Percentiles rank a stretch among this genome's conserved stretches.
Conservation (phyloP, 2,113 vertebrate genomes). For the Pomatorhinus ruficollis region DNA sequence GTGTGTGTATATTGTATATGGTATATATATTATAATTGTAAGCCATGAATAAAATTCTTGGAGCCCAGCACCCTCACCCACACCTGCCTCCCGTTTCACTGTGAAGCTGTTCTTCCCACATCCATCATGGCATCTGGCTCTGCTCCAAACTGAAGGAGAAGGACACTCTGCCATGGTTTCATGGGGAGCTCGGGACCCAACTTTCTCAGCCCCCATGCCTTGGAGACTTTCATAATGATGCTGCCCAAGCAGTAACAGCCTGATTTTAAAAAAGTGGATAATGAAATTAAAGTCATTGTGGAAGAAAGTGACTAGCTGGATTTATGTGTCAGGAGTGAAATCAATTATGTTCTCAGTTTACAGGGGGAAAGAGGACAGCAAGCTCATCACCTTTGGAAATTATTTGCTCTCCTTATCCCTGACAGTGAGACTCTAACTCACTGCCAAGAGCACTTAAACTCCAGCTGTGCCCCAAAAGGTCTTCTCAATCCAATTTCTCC, state of each 20-base stretch:
- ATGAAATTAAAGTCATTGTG: background rate
- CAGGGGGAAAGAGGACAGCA: background rate
- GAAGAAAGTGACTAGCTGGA: background rate
- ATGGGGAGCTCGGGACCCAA: rapidly evolving
- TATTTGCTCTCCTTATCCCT: rapidly evolving
- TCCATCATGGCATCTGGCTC: rapidly evolving
- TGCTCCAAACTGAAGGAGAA: background rate
- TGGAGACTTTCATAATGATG: background rate
- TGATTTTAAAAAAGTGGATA: background rate
- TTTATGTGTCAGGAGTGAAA: background rate
- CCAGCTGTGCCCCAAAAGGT: background rate
- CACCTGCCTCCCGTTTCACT: rapidly evolving
- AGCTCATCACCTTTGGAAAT: background rate
- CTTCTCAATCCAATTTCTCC: background rate
- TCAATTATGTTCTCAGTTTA: background rate
- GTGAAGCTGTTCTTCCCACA: background rate
- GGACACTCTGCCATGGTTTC: background rate
- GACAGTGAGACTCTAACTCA: background rate
- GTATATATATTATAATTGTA: background rate
- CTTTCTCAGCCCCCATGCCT: background rate
- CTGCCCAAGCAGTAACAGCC: background rate
- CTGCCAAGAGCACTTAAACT: background rate
- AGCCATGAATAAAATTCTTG: background rate
- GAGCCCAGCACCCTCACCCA: background rate
- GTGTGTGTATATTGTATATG: background rate